Evolutionary conservation across 23 tunicate genomes (phyloP), one percentile per base, ranked within the genome.

Genomic region (Halocynthia roretzi): DNA sequence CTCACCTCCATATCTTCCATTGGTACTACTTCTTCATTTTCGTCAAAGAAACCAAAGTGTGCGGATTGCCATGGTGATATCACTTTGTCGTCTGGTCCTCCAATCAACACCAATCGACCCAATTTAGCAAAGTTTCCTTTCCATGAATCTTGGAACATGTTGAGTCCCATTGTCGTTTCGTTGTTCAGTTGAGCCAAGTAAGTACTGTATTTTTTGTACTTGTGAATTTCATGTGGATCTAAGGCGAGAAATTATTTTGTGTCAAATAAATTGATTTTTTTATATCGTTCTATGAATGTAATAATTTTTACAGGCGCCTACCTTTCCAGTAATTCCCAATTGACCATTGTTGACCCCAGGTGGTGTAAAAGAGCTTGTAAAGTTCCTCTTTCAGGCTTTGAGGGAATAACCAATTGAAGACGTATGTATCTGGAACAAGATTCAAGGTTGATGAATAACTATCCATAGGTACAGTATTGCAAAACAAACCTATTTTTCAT

Each of bases 321-420:
- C 96, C 96, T 91, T 85, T 87, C 98, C 98, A 93, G 77, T 87
- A 93, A 71, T 87, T 87, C 19, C 86, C 98, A 57, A 93, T 87
- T 22, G 98, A 93, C 68, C 78, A 77, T 54, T 21, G 17, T 76
- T 93, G 98, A 50, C 94, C 94, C 20, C 64, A 70, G 7, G 58
- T 15, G 8, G 89, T 74, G 80, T 93, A 93, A 57, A 93, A 93
- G 11, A 87, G 61, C 52, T 88, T 71, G 66, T 83, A 93, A 54
- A 87, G 31, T 17, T 91, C 90, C 57, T 85, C 81, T 71, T 91
- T 91, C 50, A 85, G 50, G 15, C 19, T 15, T 0, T 61, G 21
- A 55, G 97, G 97, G 54, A 91, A 77, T 20, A 83, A 55, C 83
- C 77, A 67, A 65, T 85, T 81, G 52, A 91, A 52, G 55, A 68